These are phyloP conservation scores for Catostomus latipinnis DNA, from an alignment of 2,797 vertebrate species.

Conservation along the genomic window DNA sequence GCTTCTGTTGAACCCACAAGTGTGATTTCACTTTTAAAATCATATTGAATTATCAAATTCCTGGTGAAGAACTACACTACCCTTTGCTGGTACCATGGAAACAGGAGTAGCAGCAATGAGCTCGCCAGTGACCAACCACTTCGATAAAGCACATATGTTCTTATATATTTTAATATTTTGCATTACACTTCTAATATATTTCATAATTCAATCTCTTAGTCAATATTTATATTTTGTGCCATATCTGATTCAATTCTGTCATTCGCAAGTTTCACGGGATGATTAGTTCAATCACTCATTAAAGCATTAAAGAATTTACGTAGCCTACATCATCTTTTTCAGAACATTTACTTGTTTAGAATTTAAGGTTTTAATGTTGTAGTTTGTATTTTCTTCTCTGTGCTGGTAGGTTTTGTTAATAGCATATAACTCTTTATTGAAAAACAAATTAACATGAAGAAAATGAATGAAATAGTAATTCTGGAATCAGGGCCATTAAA, in stretches of 20 bases:
- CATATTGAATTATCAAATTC: too few species aligned
- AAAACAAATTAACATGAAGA: background rate
- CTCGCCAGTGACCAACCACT: too few species aligned
- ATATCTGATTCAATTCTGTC: background rate
- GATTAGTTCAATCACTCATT: background rate
- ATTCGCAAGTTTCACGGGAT: background rate
- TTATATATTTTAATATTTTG: background rate
- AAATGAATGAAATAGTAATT: background rate
- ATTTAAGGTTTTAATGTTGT: slow-evolving; percentile 1
- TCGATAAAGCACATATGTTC: too few species aligned
- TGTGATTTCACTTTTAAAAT: too few species aligned
- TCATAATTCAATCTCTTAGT: background rate
- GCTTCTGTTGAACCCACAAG: background rate
- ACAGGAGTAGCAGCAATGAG: too few species aligned
- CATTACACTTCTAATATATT: background rate
- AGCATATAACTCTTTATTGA: too few species aligned
- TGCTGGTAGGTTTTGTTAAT: background rate
- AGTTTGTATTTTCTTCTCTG: background rate
- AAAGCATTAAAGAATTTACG: background rate
- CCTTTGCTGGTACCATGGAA: too few species aligned
- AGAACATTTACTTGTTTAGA: background rate
- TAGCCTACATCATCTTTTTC: too few species aligned
- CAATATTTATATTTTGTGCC: background rate
- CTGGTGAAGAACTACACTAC: too few species aligned
- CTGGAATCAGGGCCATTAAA: background rate